A percentile compares a stretch with the other conserved stretches of the same genome.
Conservation (phyloP, 2,888 invertebrate genomes). For the Prenolepis imparis region DNA sequence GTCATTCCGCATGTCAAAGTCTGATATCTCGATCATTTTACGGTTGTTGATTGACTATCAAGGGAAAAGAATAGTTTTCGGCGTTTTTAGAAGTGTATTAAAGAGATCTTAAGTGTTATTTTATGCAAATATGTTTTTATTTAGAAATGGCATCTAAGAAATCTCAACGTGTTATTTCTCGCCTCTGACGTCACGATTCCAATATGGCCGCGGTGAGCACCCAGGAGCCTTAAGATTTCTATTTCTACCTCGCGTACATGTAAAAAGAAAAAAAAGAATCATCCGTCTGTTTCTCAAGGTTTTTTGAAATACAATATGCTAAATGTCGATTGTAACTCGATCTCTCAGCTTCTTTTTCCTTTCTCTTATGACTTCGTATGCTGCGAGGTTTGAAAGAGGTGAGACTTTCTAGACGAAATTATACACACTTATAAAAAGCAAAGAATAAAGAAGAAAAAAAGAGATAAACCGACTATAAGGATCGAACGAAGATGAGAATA, state of each 20-base stretch:
- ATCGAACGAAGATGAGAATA: constrained; percentile 26
- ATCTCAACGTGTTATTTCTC: too few relatives aligned
- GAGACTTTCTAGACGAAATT: constrained; percentile 6
- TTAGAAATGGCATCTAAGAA: too few relatives aligned
- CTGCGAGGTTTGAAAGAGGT: neutral
- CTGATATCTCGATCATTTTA: too few relatives aligned
- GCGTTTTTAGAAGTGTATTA: too few relatives aligned
- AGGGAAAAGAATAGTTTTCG: too few relatives aligned
- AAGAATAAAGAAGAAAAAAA: constrained; percentile 3
- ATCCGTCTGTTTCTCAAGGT: constrained; percentile 6
- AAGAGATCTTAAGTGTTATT: too few relatives aligned
- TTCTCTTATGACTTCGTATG: neutral
- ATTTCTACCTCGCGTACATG: neutral
- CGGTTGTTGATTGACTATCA: too few relatives aligned
- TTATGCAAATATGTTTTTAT: too few relatives aligned
- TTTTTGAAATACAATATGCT: constrained; percentile 6
- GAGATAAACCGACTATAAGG: neutral
- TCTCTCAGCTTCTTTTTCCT: neutral
- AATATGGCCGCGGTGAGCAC: too few relatives aligned
- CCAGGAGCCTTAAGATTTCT: constrained; percentile 2
- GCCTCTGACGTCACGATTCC: too few relatives aligned
- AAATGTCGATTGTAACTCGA: constrained; percentile 14
- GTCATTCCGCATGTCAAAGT: too few relatives aligned
- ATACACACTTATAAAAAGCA: neutral
- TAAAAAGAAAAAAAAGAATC: neutral